A percentile compares a stretch with the other conserved stretches of the same genome.
phyloP scores from a whole-genome alignment of 2,888 invertebrate species.

The Hermaeophaga mercurialis region DNA sequence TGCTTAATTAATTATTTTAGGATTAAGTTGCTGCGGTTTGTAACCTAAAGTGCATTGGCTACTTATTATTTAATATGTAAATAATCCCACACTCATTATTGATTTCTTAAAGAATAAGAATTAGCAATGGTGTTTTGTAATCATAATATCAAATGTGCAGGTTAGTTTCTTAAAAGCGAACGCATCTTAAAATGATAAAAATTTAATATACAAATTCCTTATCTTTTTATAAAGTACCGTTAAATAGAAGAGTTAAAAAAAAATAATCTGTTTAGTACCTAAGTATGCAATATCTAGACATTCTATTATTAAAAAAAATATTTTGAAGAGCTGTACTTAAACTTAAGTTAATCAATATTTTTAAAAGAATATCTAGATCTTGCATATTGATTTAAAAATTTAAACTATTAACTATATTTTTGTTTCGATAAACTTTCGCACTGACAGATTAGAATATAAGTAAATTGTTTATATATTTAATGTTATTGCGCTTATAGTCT shows the following conservation, averaged over 20 bases:
- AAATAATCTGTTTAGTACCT: background rate
- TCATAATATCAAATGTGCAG: background rate
- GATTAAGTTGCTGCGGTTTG: conserved; percentile 17
- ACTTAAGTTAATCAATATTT: background rate
- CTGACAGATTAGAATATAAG: conserved; percentile 24
- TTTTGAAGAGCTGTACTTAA: conserved; percentile 5
- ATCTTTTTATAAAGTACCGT: background rate
- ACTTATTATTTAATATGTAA: conserved; percentile 21
- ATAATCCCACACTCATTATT: conserved; percentile 8
- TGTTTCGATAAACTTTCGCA: conserved; percentile 15
- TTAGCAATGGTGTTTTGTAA: conserved; percentile 3
- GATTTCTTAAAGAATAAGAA: conserved; percentile 17
- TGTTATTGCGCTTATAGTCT: conserved; percentile 42
- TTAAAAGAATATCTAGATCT: background rate
- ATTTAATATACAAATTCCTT: background rate
- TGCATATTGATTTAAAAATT: background rate
- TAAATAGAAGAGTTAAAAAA: background rate
- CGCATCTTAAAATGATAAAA: no score
- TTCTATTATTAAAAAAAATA: background rate
- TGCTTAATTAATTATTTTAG: conserved; percentile 24
- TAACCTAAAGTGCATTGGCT: conserved; percentile 10
- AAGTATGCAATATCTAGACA: background rate
- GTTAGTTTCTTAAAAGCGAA: no score
- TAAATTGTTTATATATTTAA: conserved; percentile 38
- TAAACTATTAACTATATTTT: conserved; percentile 23